Percentiles rank a stretch among this genome's conserved stretches.
These are phyloP conservation scores for Bugula neritina DNA, from an alignment of 2,888 invertebrate genomes.

Conservation along the genomic window DNA sequence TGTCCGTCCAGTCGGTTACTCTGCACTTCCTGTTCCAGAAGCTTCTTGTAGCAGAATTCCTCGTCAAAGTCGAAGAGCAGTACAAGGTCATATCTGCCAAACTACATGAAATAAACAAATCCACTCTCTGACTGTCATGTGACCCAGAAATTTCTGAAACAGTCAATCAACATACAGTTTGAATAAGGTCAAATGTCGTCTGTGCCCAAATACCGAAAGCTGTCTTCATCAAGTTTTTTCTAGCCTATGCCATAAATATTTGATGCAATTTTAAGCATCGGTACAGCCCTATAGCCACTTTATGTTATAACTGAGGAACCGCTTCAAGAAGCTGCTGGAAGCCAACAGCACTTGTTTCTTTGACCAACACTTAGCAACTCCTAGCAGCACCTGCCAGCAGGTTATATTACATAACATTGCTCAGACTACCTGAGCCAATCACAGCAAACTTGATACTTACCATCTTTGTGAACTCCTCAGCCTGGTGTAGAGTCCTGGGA, in stretches of 20 bases:
- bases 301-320: not conserved
- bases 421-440: too few relatives aligned
- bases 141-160: too few relatives aligned
- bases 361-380: not conserved
- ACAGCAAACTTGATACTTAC: too few relatives aligned
- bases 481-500: slow-evolving; percentile 52
- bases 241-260: too few relatives aligned
- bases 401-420: too few relatives aligned
- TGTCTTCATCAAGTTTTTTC: too few relatives aligned
- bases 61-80: slow-evolving; percentile 38
- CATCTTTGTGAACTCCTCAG: slow-evolving; percentile 41
- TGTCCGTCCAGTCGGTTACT: slow-evolving; percentile 33
- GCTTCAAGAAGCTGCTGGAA: not conserved
- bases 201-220: too few relatives aligned
- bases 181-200: too few relatives aligned
- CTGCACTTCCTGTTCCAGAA: slow-evolving; percentile 29
- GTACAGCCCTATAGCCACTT: too few relatives aligned
- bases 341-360: not conserved
- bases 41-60: slow-evolving; percentile 30
- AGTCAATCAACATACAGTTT: too few relatives aligned
- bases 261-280: too few relatives aligned
- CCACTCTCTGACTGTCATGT: too few relatives aligned
- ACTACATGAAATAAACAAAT: slow-evolving; percentile 31
- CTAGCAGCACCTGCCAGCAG: not conserved
- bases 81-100: slow-evolving; percentile 34